Base-by-base conservation (phyloP, 2,888 invertebrate species). In the Leptopilina syphax region DNA sequence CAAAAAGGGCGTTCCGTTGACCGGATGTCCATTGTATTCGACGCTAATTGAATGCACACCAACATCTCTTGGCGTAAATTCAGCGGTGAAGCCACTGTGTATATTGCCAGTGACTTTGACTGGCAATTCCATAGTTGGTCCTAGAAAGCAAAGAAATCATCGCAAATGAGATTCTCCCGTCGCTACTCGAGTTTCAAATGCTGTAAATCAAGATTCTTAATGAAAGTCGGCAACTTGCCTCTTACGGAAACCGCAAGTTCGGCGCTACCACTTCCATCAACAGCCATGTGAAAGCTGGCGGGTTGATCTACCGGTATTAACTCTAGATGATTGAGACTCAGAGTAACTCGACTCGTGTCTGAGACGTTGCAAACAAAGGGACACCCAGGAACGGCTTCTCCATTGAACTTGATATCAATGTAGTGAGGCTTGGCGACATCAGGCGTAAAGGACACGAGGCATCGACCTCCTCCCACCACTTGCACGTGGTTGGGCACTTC, bases 401-500 rank as follows among this genome's bases (percentile, higher is more conserved):
- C 97, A 91, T 98, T 98, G 92, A 98, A 98, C 93, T 97, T 98
- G 81, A 98, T 98, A 92, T 98, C 98, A 85, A 98, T 98, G 88
- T 97, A 94, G 92, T 98, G 98, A 44, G 97, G 96, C 86, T 97
- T 97, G 2, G 97, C 95, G 85, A 96, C 95, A 92, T 98, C 98
- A 65, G 98, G 98, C 27, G 98, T 97, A 93, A 98, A 98, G 83
- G 97, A 97, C 54, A 98, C 98, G 73, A 98, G 94, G 90, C 98
- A 98, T 84, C 97, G 95, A 76, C 98, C 99, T 73, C 98, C 98
- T 50, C 98, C 98, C 18, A 99, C 97, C 78, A 98, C 98, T 93
- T 96, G 96, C 41, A 99, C 99, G 92, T 98, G 98, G 94, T 99
- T 99, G 73, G 99, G 99, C 83, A 99, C 98, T 94, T 98, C 98